Conservation (phyloP, 2,113 vertebrate genomes). For the Aspidoscelis tigris region DNA sequence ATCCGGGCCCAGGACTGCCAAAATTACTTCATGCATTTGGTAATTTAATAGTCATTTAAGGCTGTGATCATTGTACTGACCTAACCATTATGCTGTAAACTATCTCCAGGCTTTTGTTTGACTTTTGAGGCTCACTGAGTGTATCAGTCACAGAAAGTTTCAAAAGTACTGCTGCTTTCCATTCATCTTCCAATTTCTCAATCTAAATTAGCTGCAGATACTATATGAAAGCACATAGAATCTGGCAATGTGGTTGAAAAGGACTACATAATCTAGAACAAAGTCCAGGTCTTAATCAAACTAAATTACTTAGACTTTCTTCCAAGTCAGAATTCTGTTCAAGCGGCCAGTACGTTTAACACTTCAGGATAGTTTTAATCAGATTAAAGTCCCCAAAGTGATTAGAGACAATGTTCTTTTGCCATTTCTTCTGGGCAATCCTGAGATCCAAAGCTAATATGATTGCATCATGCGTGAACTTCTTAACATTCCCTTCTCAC, state of each 20-base stretch:
- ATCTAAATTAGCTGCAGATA: neutral
- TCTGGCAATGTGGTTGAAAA: too few species aligned
- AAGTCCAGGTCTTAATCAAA: neutral
- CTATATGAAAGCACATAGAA: neutral
- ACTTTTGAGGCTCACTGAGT: neutral
- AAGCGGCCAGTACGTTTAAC: neutral
- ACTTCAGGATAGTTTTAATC: neutral
- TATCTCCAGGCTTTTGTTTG: neutral
- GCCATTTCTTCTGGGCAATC: neutral
- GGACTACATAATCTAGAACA: neutral
- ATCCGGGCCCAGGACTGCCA: neutral
- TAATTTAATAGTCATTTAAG: neutral
- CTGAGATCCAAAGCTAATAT: neutral
- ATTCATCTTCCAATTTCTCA: neutral
- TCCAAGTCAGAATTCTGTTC: neutral
- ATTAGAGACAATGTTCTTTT: neutral
- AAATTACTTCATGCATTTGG: neutral
- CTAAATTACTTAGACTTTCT: neutral
- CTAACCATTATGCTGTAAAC: neutral
- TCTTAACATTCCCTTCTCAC: neutral
- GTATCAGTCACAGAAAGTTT: conserved; percentile 21
- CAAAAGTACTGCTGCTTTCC: neutral
- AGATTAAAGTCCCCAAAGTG: neutral
- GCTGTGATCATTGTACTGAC: neutral
- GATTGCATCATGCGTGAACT: neutral